A percentile compares a stretch with the other conserved stretches of the same genome.
Conservation (phyloP, 2,113 vertebrate genomes). For the Vidua chalybeata region DNA sequence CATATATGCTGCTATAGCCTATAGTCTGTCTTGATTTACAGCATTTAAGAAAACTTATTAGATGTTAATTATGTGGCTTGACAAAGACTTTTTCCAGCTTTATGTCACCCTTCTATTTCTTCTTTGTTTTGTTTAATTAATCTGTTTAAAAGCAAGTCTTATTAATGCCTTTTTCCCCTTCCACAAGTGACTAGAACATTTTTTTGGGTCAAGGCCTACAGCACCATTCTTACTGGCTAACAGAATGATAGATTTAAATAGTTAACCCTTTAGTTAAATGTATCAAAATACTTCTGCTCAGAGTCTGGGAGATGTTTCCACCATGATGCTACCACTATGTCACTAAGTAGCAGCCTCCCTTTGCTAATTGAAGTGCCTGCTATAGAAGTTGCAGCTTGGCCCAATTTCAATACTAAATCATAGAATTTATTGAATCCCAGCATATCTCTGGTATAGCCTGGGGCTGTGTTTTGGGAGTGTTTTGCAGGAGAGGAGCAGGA, state of each 20-base stretch:
- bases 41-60: neutral
- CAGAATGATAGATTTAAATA: neutral
- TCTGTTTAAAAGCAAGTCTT: neutral
- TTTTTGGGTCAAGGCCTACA: neutral
- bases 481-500: neutral
- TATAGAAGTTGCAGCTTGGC: neutral
- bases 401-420: neutral
- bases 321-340: fast-evolving
- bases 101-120: neutral
- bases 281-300: neutral
- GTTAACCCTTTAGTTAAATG: neutral
- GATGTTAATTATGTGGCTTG: neutral
- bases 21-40: neutral
- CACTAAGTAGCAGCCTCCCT: neutral
- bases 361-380: neutral
- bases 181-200: neutral
- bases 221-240: neutral
- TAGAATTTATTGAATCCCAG: neutral
- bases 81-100: neutral
- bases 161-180: neutral
- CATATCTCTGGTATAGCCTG: neutral
- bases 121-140: neutral
- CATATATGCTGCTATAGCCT: neutral
- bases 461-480: neutral
- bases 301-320: neutral